Evolutionary conservation across 2,888 invertebrate genomes (phyloP).

Genomic region (Notodromas monacha): DNA sequence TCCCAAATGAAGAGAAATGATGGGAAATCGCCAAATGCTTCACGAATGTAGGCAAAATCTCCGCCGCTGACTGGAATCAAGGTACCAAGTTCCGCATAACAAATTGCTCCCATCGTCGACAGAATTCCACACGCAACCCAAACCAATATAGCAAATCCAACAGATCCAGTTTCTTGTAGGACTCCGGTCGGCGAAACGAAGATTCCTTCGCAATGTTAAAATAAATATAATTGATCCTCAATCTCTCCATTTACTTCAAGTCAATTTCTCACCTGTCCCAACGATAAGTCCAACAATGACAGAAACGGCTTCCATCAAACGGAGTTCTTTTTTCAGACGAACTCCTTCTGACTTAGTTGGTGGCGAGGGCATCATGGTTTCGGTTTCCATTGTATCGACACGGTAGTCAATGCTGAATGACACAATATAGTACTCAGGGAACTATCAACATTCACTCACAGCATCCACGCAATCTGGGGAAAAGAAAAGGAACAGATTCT

Average conservation of each 20-base stretch:
- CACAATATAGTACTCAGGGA: too few species aligned
- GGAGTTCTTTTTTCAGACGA: slow-evolving; percentile 50
- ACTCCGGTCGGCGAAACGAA: slow-evolving; percentile 87
- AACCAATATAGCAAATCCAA: slow-evolving; percentile 50
- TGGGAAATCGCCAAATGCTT: slow-evolving; percentile 62
- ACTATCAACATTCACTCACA: too few species aligned
- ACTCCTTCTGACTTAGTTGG: too few species aligned
- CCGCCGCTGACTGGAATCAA: slow-evolving; percentile 72
- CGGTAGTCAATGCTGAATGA: too few species aligned
- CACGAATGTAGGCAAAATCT: slow-evolving; percentile 79
- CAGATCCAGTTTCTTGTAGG: slow-evolving; percentile 53
- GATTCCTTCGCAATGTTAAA: slow-evolving; percentile 36
- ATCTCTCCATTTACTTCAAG: too few species aligned
- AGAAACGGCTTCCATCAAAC: slow-evolving; percentile 60
- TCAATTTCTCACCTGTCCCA: slow-evolving; percentile 32
- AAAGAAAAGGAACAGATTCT: too few species aligned
- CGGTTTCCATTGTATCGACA: too few species aligned
- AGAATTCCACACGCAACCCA: slow-evolving; percentile 63
- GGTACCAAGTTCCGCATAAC: slow-evolving; percentile 66
- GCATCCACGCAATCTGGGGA: too few species aligned
- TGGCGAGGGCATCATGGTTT: too few species aligned
- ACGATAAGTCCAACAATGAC: slow-evolving; percentile 78
- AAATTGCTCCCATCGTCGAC: slow-evolving; percentile 71
- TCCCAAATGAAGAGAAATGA: slow-evolving; percentile 88
- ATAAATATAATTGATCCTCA: slow-evolving; percentile 8